Conservation (phyloP, 2,888 invertebrate species). For the Ischnura elegans region DNA sequence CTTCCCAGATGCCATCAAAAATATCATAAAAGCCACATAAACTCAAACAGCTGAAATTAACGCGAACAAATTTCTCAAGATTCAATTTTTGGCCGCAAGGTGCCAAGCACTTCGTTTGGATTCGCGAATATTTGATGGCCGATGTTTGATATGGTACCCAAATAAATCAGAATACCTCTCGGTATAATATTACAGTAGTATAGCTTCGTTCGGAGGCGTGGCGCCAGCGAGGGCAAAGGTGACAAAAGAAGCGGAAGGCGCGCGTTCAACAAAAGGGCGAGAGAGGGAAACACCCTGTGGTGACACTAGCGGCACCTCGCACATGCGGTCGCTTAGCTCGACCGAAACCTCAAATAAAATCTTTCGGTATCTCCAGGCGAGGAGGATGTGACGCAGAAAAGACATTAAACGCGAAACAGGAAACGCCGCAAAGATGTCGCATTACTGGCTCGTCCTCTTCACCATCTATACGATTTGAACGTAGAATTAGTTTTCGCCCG, state of each 20-base stretch:
- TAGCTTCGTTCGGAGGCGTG: constrained; percentile 1
- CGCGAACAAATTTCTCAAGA: too few relatives aligned
- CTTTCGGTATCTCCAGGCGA: constrained; percentile 9
- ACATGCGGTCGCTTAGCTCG: neutral
- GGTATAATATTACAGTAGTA: neutral
- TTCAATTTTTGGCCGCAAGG: too few relatives aligned
- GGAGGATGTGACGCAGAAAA: constrained; percentile 24
- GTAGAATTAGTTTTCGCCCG: too few relatives aligned
- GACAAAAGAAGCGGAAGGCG: constrained; percentile 39
- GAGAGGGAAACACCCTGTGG: constrained; percentile 23
- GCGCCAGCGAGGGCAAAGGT: neutral
- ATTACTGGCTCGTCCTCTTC: neutral
- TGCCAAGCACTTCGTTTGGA: too few relatives aligned
- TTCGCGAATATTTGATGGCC: too few relatives aligned
- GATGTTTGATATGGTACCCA: too few relatives aligned
- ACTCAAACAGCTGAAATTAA: too few relatives aligned
- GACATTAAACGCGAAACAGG: constrained; percentile 33
- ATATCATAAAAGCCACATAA: too few relatives aligned
- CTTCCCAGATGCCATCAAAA: too few relatives aligned
- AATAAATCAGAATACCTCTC: neutral
- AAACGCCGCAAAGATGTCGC: neutral
- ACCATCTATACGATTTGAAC: neutral
- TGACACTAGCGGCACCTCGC: neutral
- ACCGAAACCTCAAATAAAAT: constrained; percentile 8
- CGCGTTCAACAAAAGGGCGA: constrained; percentile 2